Evolutionary conservation across 2,113 vertebrate species (phyloP).

Genomic region (Pterocles orientalis): DNA sequence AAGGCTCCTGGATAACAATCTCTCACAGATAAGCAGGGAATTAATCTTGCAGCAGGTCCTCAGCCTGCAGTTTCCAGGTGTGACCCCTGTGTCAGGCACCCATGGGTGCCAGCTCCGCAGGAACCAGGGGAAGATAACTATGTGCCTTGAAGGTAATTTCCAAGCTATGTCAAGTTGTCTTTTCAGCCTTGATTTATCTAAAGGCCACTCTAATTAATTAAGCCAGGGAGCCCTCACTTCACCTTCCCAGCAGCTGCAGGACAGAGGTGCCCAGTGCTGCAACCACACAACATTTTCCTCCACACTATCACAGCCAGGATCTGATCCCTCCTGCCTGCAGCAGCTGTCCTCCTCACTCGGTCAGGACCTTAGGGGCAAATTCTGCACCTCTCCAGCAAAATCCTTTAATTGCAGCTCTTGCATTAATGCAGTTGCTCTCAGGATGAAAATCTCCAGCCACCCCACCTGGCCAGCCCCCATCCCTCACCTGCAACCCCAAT

Average conservation of each 20-base stretch:
- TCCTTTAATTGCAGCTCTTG: background rate
- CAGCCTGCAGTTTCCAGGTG: background rate
- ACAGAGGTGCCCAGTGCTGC: background rate
- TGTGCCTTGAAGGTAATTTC: background rate
- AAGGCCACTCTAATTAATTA: background rate
- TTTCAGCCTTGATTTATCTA: background rate
- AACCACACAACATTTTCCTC: fast-evolving
- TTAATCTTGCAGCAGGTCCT: background rate
- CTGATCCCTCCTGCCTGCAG: background rate
- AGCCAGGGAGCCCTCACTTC: background rate
- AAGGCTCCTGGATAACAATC: background rate
- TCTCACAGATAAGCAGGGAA: background rate
- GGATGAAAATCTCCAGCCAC: background rate
- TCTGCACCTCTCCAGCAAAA: fast-evolving
- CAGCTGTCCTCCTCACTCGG: background rate
- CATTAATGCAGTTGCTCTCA: fast-evolving
- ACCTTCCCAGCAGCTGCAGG: fast-evolving
- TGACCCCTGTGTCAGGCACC: background rate
- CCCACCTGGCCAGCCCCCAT: fast-evolving
- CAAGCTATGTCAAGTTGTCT: background rate
- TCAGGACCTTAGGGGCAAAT: fast-evolving
- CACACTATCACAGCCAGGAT: background rate
- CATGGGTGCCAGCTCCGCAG: background rate
- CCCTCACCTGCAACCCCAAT: background rate
- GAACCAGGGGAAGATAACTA: background rate